These are phyloP conservation scores for Apodemus speciosus DNA, from an alignment of 2,113 vertebrate genomes.

Conservation along the genomic window DNA sequence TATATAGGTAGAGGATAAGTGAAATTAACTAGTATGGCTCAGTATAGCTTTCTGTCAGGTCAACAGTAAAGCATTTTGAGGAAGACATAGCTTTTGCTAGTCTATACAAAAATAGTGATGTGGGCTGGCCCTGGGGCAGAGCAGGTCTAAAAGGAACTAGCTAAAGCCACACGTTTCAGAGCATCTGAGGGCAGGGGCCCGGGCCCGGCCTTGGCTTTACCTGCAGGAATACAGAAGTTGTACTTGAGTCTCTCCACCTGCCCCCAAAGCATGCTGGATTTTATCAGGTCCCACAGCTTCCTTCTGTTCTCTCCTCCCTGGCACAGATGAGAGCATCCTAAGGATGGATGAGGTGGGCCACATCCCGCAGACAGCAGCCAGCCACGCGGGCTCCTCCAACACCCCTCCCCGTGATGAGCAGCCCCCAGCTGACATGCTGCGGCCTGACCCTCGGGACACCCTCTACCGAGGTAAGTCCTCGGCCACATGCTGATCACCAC, in stretches of 20 bases:
- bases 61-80: background rate
- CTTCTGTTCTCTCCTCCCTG: constrained; percentile 17
- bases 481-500: accelerated
- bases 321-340: constrained; percentile 90
- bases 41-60: background rate
- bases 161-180: background rate
- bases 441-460: constrained; percentile 90
- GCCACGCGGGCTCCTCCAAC: constrained; percentile 66
- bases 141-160: background rate
- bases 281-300: background rate
- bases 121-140: background rate
- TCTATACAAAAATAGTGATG: background rate
- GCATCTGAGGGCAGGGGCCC: background rate
- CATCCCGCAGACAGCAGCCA: constrained; percentile 92
- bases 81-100: constrained; percentile 11
- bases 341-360: constrained; percentile 90
- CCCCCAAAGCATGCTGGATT: background rate
- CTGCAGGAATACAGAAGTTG: background rate
- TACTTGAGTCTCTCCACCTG: background rate
- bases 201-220: accelerated
- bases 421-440: constrained; percentile 90
- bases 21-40: background rate
- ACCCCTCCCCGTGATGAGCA: background rate
- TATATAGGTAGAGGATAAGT: background rate
- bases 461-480: constrained; percentile 87